phyloP scores from a whole-genome alignment of 2,797 vertebrate genomes.

The Clarias platycephalus region DNA sequence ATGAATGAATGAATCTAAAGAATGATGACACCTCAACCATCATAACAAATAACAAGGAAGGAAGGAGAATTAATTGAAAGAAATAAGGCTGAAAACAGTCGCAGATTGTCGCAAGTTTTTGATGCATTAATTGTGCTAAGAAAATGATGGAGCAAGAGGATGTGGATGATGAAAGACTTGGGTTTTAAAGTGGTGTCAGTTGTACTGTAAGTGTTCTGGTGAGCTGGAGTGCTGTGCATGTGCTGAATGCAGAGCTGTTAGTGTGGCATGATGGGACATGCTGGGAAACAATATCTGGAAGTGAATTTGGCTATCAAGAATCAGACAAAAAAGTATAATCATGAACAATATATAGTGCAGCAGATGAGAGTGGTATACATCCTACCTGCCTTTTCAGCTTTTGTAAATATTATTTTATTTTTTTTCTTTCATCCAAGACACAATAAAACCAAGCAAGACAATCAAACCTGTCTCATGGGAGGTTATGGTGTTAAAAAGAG shows the following conservation, averaged over 20 bases:
- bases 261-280: background rate
- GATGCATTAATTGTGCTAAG: background rate
- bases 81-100: too few species aligned
- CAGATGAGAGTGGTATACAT: background rate
- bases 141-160: background rate
- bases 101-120: background rate
- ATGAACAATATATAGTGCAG: background rate
- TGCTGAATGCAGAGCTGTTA: background rate
- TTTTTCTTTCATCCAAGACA: background rate
- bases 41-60: background rate
- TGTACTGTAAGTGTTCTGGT: background rate
- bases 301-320: background rate
- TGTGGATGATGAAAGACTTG: background rate
- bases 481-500: slow-evolving; percentile 7
- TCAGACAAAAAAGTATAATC: background rate
- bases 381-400: background rate
- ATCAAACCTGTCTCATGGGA: background rate
- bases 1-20: background rate
- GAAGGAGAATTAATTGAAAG: background rate
- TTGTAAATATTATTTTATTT: background rate
- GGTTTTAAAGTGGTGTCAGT: background rate
- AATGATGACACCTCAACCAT: background rate
- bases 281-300: background rate
- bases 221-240: background rate
- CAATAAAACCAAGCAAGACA: background rate